A percentile compares a stretch with the other conserved stretches of the same genome.
Evolutionary conservation across 2,113 vertebrate genomes (phyloP).

Genomic region (Actenoides hombroni): DNA sequence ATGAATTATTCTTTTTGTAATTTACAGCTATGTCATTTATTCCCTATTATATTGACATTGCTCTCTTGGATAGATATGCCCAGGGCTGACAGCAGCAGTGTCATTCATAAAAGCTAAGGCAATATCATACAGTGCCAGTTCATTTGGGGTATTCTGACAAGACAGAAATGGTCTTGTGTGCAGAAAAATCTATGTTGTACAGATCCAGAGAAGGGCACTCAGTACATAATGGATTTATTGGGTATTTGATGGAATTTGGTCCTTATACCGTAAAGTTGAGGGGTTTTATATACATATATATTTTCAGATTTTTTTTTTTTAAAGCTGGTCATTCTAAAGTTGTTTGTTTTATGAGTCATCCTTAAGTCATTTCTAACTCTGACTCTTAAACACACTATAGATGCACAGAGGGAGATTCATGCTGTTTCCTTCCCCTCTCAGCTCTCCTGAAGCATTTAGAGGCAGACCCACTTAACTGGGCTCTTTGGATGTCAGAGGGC

Average conservation of each 20-base stretch:
- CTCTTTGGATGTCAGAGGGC: background rate
- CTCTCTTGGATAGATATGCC: background rate
- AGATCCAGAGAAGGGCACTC: background rate
- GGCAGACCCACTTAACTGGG: background rate
- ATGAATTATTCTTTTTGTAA: conserved; percentile 60
- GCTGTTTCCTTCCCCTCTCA: background rate
- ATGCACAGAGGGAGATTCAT: background rate
- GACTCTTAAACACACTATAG: background rate
- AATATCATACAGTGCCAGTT: background rate
- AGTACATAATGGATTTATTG: background rate
- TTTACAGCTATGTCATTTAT: background rate
- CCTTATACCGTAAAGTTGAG: background rate
- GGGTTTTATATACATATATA: background rate
- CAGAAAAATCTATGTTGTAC: background rate
- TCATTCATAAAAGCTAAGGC: background rate
- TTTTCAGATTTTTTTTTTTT: background rate
- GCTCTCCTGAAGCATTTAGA: background rate
- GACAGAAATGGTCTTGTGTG: background rate
- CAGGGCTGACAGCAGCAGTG: background rate
- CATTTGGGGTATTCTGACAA: background rate
- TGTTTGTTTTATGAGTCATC: background rate
- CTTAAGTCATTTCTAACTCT: background rate
- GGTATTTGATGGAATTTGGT: background rate
- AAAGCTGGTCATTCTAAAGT: background rate
- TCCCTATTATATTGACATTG: background rate